Conservation (phyloP, 2,888 invertebrate species). For the Ophion ventricosus region DNA sequence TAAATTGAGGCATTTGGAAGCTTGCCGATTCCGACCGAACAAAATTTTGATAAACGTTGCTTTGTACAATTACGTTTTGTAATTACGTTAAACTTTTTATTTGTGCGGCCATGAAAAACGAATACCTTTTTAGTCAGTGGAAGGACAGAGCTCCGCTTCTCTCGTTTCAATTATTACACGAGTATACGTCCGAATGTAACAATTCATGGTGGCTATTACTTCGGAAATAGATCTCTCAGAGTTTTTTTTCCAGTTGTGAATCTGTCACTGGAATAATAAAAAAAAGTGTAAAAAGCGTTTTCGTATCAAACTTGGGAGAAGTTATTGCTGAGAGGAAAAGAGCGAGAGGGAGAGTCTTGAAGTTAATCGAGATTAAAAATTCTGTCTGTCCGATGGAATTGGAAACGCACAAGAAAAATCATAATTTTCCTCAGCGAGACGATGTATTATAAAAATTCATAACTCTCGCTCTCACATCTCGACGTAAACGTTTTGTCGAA, state of each 20-base stretch:
- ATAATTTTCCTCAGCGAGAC: slow-evolving; percentile 24
- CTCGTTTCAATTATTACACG: slow-evolving; percentile 33
- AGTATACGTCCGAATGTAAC: slow-evolving; percentile 61
- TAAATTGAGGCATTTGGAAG: background rate
- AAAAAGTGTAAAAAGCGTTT: slow-evolving; percentile 44
- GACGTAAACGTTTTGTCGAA: slow-evolving; percentile 40
- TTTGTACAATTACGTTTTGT: background rate
- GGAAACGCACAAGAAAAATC: slow-evolving; percentile 54
- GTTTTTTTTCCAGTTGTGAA: slow-evolving; percentile 43
- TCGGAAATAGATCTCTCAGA: slow-evolving; percentile 41
- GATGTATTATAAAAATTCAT: background rate
- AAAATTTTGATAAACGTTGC: background rate
- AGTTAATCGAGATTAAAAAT: slow-evolving; percentile 6
- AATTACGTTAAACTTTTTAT: background rate
- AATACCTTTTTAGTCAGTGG: background rate
- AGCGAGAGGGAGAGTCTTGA: background rate
- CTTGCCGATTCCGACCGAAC: background rate
- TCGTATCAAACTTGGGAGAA: slow-evolving; percentile 38
- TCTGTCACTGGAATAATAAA: slow-evolving; percentile 18
- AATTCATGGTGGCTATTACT: slow-evolving; percentile 53
- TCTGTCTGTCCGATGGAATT: slow-evolving; percentile 18
- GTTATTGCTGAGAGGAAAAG: slow-evolving; percentile 47
- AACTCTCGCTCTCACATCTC: slow-evolving; percentile 30
- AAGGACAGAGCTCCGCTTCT: slow-evolving; percentile 3
- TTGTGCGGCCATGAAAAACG: background rate